Evolutionary conservation across 1,140 invertebrate genomes (phyloP), one percentile per base, ranked within the genome.

Genomic region (Drosophila mayri): DNA sequence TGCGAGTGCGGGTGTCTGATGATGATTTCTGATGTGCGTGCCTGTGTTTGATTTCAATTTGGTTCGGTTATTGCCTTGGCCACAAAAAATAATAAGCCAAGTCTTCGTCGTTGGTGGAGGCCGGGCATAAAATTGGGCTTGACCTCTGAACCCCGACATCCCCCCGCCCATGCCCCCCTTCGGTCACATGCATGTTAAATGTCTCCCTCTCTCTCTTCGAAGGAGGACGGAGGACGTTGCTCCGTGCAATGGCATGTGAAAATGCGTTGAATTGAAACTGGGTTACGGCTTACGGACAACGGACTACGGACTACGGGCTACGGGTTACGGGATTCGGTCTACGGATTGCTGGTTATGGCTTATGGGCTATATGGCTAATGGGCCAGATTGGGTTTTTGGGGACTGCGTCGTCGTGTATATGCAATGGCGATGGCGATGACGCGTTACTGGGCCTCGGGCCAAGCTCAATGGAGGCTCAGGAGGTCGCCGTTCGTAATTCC

Each of bases 231-330:
- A 18, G 54, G n/a, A 46, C 44, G 35, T 1, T 18, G n/a, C 58
- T 58, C 43, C 74, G 84, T 80, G 84, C 84, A 87, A 57, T 88
- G 84, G 80, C 84, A 87, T 87, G 84, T 81, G 80, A 87, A 88
- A 87, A 80, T 83, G 85, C 84, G 84, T 87, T 87, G 72, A 88
- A 84, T 87, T 88, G 84, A 87, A 87, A 88, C 84, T 88, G 84
- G 76, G 84, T 87, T 87, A 87, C 81, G 77, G 72, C 61, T 80
- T 80, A 64, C 60, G 79, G 57, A 38, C 54, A 49, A 37, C 10
- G 72, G 70, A 38, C 16, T 64, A 64, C 22, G 71, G 47, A 1
- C 2, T 12, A 28, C 28, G 43, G 43, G 18, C 0, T 43, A 22
- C 43, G 44, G 67, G 35, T 16, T 49, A 62, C n/a, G 65, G 70